phyloP scores from a whole-genome alignment of 2,797 vertebrate genomes.

The Falco peregrinus region DNA sequence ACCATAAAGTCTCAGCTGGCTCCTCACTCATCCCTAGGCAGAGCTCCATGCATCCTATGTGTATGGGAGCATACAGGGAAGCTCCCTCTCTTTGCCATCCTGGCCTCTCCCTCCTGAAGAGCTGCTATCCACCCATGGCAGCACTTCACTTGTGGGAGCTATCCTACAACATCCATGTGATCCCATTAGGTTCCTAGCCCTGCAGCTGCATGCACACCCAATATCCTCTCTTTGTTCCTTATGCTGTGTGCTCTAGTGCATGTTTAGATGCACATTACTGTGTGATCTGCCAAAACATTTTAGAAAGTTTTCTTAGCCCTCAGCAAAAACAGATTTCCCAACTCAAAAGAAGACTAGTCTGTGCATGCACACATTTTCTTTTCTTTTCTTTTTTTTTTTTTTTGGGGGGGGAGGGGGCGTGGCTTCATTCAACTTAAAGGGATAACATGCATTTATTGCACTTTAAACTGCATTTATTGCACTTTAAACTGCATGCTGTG shows the following conservation, averaged over 20 bases:
- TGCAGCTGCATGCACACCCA: background rate
- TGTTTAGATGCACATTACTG: fast-evolving
- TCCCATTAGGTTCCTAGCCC: background rate
- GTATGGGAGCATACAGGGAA: background rate
- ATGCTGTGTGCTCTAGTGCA: background rate
- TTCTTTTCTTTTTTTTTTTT: background rate
- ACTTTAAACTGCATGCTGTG: background rate
- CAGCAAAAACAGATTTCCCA: background rate
- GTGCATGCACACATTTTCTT: background rate
- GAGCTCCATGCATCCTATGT: background rate
- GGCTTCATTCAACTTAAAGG: background rate
- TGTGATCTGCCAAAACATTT: background rate
- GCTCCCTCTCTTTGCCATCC: background rate
- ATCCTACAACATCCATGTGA: background rate
- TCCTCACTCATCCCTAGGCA: background rate
- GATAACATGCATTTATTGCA: background rate
- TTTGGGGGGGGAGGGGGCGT: fast-evolving
- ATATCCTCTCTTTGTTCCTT: background rate
- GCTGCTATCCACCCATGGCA: background rate
- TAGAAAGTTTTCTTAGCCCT: background rate
- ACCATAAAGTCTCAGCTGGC: background rate
- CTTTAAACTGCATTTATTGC: background rate
- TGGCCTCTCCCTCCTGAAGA: background rate
- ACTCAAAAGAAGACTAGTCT: background rate
- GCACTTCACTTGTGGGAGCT: background rate